These are phyloP conservation scores for Oreochromis niloticus DNA, from an alignment of 2,113 vertebrate species.

Conservation along the genomic window DNA sequence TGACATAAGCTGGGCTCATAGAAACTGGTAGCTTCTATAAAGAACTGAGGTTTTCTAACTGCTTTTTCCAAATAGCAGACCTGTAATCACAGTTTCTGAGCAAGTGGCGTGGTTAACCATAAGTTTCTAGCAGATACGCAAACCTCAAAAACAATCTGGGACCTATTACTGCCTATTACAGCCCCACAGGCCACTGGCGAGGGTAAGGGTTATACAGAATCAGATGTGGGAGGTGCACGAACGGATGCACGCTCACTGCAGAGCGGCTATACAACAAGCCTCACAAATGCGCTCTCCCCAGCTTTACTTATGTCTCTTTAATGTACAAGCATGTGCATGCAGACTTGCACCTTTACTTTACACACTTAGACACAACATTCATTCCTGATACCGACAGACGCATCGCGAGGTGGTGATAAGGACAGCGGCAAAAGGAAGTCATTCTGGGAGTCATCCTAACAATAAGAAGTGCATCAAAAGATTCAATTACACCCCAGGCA, in stretches of 20 bases:
- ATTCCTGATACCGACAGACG: neutral
- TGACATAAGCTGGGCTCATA: constrained; percentile 37
- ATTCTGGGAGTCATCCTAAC: neutral
- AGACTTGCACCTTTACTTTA: neutral
- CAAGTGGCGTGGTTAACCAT: constrained; percentile 70
- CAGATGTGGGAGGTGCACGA: constrained; percentile 36
- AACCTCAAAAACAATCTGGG: constrained; percentile 72
- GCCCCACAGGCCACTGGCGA: constrained; percentile 51
- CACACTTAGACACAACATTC: constrained; percentile 38
- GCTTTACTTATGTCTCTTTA: neutral
- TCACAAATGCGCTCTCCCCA: neutral
- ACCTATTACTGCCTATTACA: constrained; percentile 70
- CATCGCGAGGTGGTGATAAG: constrained; percentile 1
- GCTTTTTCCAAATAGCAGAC: constrained; percentile 51
- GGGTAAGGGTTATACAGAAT: constrained; percentile 43
- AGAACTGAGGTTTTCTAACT: constrained; percentile 56
- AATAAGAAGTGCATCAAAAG: neutral
- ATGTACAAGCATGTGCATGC: neutral
- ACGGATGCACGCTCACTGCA: constrained; percentile 7
- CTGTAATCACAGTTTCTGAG: constrained; percentile 66
- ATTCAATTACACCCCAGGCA: neutral
- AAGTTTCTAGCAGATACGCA: constrained; percentile 42
- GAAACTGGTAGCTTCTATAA: constrained; percentile 58
- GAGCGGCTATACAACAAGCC: neutral
- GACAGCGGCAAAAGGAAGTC: neutral